Evolutionary conservation across 2,797 vertebrate genomes (phyloP).

Genomic region (Clarias fuscus): DNA sequence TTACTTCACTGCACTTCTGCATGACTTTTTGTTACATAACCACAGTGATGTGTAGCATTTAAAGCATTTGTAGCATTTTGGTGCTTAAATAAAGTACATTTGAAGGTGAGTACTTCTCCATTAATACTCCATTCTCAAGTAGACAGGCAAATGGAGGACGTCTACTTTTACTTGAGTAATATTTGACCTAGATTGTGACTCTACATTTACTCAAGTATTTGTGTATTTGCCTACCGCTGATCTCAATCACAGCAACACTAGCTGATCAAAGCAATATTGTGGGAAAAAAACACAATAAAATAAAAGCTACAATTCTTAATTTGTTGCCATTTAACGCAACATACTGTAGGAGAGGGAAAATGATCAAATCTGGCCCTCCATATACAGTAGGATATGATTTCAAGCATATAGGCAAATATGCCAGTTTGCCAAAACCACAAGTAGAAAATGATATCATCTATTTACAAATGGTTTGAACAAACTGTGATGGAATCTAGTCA

Average conservation of each 20-base stretch:
- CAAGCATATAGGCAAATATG: neutral
- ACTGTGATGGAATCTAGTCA: neutral
- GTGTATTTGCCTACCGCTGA: no score
- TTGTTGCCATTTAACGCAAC: neutral
- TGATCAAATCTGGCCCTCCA: neutral
- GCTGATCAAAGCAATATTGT: neutral
- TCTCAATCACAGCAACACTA: neutral
- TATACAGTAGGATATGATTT: neutral
- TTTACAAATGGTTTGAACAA: neutral
- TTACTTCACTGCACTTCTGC: no score
- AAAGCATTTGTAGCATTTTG: no score
- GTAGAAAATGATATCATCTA: neutral
- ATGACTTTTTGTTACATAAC: no score
- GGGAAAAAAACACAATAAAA: neutral
- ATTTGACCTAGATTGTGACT: no score
- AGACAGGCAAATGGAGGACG: no score
- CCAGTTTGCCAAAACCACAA: neutral
- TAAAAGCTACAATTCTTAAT: neutral
- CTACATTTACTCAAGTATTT: no score
- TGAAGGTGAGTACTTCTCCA: no score
- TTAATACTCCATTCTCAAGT: no score
- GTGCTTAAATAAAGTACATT: no score
- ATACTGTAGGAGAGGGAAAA: neutral
- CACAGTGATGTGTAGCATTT: no score
- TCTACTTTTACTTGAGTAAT: no score